phyloP scores from a whole-genome alignment of 1,140 invertebrate species.

The Leptinotarsa lineolata region DNA sequence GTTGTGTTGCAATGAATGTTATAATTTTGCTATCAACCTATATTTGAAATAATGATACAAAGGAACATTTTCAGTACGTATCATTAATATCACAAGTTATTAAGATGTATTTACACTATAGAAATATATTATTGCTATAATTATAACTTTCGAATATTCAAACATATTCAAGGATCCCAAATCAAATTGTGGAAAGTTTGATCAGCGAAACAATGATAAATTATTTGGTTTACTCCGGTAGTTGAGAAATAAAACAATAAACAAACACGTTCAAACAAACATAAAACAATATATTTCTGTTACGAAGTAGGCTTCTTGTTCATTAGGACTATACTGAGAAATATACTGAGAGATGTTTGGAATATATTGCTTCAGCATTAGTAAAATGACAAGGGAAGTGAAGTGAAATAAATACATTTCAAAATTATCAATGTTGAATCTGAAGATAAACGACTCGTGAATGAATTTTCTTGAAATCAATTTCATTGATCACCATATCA shows the following conservation, averaged over 20 bases:
- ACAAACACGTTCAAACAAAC: no score
- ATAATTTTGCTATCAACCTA: background rate
- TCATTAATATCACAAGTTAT: constrained; percentile 25
- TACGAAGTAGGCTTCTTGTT: background rate
- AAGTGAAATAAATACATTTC: no score
- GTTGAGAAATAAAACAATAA: no score
- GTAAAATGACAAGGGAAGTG: no score
- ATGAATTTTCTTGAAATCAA: no score
- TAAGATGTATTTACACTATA: constrained; percentile 19
- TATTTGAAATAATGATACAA: constrained; percentile 23
- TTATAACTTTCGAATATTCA: constrained; percentile 21
- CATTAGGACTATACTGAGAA: background rate
- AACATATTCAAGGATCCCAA: constrained; percentile 13
- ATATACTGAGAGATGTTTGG: background rate
- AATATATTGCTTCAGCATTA: background rate
- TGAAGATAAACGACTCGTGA: no score
- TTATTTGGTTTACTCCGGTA: no score
- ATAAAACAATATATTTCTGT: no score
- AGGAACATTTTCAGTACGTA: constrained; percentile 19
- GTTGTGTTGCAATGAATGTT: constrained; percentile 9
- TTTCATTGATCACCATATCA: no score
- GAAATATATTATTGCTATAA: constrained; percentile 22
- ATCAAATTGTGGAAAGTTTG: background rate
- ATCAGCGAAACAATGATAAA: no score
- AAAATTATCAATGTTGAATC: no score